Evolutionary conservation across 2,113 vertebrate genomes (phyloP).

Genomic region (Galemys pyrenaicus): DNA sequence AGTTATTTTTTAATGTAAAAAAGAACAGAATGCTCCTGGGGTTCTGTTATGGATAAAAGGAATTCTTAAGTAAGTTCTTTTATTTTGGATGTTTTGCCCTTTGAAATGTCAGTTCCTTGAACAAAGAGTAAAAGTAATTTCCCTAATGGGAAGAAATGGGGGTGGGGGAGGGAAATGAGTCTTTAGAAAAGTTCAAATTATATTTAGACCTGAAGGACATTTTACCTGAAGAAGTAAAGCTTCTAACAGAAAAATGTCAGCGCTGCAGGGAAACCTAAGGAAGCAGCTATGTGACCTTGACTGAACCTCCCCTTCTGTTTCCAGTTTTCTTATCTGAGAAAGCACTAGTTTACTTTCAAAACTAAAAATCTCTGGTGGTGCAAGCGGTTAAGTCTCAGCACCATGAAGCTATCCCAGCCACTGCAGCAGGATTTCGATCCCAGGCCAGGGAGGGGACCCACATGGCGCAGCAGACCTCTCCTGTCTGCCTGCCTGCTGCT

Average conservation of each 20-base stretch:
- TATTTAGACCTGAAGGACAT: constrained; percentile 28
- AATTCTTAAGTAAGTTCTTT: constrained; percentile 52
- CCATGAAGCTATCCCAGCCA: too few species aligned
- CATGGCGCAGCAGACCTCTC: too few species aligned
- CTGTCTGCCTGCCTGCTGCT: too few species aligned
- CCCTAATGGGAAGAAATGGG: constrained; percentile 39
- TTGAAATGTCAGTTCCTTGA: constrained; percentile 65
- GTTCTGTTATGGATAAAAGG: background rate
- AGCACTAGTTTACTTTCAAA: background rate
- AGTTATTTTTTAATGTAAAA: background rate
- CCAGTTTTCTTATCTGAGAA: constrained; percentile 15
- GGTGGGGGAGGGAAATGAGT: background rate
- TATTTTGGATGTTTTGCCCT: constrained; percentile 53
- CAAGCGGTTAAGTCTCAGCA: too few species aligned
- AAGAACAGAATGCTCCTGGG: background rate
- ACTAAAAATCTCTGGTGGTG: background rate
- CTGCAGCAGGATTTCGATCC: too few species aligned
- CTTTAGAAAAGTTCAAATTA: constrained; percentile 49
- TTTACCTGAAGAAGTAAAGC: constrained; percentile 49
- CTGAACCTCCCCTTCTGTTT: background rate
- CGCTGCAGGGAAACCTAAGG: background rate
- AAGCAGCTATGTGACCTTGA: background rate
- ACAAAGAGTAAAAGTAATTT: constrained; percentile 72
- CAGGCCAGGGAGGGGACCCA: too few species aligned
- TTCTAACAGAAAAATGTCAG: background rate